These are phyloP conservation scores for Aldrovandia affinis DNA, from an alignment of 2,797 vertebrate genomes.

Conservation along the genomic window DNA sequence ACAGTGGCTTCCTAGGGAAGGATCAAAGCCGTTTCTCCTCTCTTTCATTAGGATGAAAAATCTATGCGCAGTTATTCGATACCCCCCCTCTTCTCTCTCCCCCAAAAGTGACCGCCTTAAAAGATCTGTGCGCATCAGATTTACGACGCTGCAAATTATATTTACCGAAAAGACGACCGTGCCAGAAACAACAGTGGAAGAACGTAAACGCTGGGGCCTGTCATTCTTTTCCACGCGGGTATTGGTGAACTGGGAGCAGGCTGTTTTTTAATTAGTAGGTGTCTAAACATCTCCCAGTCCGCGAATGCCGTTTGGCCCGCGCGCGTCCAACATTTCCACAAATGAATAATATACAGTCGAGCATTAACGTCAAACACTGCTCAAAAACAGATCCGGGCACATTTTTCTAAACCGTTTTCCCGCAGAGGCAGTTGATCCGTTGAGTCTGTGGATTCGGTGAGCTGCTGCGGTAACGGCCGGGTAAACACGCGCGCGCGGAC, in stretches of 20 bases:
- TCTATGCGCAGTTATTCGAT: constrained; percentile 74
- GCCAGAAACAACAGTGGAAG: constrained; percentile 83
- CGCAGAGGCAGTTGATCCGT: constrained; percentile 67
- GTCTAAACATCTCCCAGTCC: constrained; percentile 78
- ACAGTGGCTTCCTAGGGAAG: constrained; percentile 76
- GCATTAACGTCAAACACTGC: constrained; percentile 82
- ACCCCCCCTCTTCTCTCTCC: constrained; percentile 78
- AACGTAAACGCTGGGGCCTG: constrained; percentile 81
- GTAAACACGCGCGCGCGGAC: constrained; percentile 14
- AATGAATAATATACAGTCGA: constrained; percentile 76
- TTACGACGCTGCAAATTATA: constrained; percentile 79
- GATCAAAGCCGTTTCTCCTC: constrained; percentile 76
- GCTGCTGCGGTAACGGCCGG: not conserved
- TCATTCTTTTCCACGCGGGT: constrained; percentile 81
- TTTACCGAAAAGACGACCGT: constrained; percentile 72
- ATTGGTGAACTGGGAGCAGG: constrained; percentile 77
- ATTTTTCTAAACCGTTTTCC: constrained; percentile 75
- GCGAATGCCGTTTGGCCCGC: constrained; percentile 75
- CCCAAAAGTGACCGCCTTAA: constrained; percentile 77
- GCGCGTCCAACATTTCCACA: constrained; percentile 71
- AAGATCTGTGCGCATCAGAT: constrained; percentile 80
- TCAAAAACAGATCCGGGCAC: constrained; percentile 65
- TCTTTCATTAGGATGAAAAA: constrained; percentile 80
- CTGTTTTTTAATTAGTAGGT: constrained; percentile 81
- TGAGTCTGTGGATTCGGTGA: constrained; percentile 57